Percentiles rank a stretch among this genome's conserved stretches.
Conservation (phyloP, 1,140 invertebrate genomes). For the Phymastichus coffea region DNA sequence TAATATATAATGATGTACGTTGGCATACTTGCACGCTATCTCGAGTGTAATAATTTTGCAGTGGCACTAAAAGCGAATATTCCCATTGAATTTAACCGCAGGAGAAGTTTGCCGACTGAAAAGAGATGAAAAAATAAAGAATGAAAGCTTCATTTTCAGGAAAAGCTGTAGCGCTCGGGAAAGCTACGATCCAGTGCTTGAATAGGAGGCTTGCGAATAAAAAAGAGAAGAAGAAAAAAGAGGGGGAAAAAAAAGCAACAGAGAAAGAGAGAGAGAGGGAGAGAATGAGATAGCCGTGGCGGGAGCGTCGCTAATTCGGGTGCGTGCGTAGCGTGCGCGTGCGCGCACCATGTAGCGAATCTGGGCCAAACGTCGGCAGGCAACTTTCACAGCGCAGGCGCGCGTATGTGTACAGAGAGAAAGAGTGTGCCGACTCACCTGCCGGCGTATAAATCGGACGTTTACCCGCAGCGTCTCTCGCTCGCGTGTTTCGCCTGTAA, state of each 20-base stretch:
- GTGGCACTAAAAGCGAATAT: no score
- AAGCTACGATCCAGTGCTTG: neutral
- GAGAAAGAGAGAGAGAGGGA: neutral
- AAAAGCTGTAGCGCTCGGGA: no score
- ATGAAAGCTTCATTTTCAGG: no score
- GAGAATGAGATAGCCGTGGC: no score
- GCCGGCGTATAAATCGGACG: constrained; percentile 2
- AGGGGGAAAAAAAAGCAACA: neutral
- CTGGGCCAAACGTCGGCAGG: constrained; percentile 20
- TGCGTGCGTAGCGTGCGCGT: no score
- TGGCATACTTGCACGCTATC: no score
- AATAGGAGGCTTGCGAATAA: neutral
- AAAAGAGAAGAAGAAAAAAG: neutral
- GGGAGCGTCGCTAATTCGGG: constrained; percentile 1
- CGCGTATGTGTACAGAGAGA: neutral
- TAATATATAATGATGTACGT: no score
- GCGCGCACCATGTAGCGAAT: neutral
- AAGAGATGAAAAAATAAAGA: no score
- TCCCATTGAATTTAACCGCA: no score
- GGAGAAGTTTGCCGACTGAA: no score
- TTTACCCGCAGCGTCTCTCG: constrained; percentile 2
- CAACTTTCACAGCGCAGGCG: neutral
- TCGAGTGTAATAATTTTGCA: no score
- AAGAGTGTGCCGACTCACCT: no score
- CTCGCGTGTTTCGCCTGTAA: neutral